Base-by-base conservation (phyloP, 2,888 invertebrate genomes). In the Hirudinaria manillensis region DNA sequence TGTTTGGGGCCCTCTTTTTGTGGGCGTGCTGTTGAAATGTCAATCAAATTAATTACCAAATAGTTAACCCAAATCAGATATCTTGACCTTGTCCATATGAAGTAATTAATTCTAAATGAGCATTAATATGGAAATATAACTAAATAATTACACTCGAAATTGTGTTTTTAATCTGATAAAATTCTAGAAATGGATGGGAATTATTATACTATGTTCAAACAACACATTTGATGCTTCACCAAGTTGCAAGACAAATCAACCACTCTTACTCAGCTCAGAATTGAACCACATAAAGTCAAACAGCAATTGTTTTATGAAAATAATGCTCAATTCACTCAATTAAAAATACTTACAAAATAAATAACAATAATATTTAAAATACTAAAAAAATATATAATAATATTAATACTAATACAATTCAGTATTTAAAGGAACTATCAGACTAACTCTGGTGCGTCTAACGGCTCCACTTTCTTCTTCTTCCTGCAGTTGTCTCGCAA, bases 401-500 rank as follows among this genome's bases (percentile, higher is more conserved):
- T 68, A 2, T 29, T 34, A 67, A 67, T 56, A 7, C 2, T 68
- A 34, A 68, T 21, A 1, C 2, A 68, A 10, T 32, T 32, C n/a
- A 53, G 13, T 16, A 53, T 53, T 53, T 53, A 53, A 53, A 53
- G 13, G 13, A 13, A 53, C 53, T 53, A 1, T 68, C 32, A 13
- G 1, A 36, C 53, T 36, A 24, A 75, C 66, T 56, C 76, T 29
- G n/a, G 76, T 75, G 72, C 72, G 75, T 70, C 78, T 72, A 16
- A 66, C 65, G 29, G 74, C 71, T 61, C 65, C 38, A 13, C 76
- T 51, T 56, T 77, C 76, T 61, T 78, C 75, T 70, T 78, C 74
- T 45, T 81, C 80, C 74, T 83, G 83, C 70, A 83, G 78, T 77
- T 82, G 79, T 75, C 81, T 78, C 3, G 83, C 83, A 27, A 83